phyloP scores from a whole-genome alignment of 2,888 invertebrate genomes.

The Plebejus argus region DNA sequence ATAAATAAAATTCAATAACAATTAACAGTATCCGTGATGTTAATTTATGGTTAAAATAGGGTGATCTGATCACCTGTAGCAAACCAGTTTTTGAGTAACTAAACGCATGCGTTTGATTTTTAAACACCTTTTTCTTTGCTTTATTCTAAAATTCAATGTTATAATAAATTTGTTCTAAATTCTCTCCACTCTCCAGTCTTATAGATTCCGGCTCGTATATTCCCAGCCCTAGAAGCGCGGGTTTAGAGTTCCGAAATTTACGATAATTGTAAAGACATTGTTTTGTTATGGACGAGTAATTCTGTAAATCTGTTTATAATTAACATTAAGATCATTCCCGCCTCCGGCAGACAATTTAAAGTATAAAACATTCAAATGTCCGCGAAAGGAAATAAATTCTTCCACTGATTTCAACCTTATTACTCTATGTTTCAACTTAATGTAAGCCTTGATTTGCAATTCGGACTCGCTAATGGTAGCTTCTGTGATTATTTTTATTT shows the following conservation, averaged over 20 bases:
- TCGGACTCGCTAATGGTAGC: neutral
- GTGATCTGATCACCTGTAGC: no score
- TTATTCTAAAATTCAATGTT: no score
- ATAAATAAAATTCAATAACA: no score
- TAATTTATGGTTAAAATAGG: no score
- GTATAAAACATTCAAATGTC: constrained; percentile 79
- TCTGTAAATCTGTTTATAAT: constrained; percentile 80
- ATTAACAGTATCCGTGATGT: no score
- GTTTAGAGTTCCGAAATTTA: constrained; percentile 58
- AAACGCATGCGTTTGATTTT: no score
- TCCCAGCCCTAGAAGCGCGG: neutral
- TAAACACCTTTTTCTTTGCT: no score
- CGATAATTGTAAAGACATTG: constrained; percentile 78
- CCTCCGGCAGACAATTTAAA: constrained; percentile 54
- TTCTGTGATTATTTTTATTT: neutral
- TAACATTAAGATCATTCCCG: constrained; percentile 79
- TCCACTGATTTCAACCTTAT: constrained; percentile 21
- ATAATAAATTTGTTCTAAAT: no score
- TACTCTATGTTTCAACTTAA: constrained; percentile 16
- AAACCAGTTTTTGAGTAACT: no score
- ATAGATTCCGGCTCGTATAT: neutral
- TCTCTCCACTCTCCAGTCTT: neutral
- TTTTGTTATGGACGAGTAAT: constrained; percentile 80
- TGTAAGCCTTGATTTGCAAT: constrained; percentile 13
- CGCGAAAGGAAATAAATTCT: constrained; percentile 71